Evolutionary conservation across 2,888 invertebrate species (phyloP), one percentile per base, ranked within the genome.

Genomic region (Macrosiphum euphorbiae): DNA sequence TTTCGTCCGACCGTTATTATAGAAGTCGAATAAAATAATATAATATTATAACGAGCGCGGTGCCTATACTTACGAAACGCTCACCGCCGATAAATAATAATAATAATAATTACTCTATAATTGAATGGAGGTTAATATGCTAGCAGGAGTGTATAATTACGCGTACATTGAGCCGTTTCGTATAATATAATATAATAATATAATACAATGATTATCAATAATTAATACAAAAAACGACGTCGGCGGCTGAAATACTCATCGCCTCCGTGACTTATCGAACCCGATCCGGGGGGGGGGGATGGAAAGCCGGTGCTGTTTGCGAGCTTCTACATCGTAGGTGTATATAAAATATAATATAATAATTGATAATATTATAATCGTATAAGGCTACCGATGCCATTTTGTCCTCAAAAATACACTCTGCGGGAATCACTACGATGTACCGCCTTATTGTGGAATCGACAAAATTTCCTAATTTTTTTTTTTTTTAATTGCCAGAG

Each of bases 51-150:
- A 78, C 78, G 35, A 78, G 35, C 35, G 35, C n/a, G n/a, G 44
- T 44, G 44, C 44, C 7, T 78, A 78, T 78, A 78, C 78, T 78
- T 35, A 35, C 35, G 35, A 78, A 78, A 78, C 78, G 20, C 20
- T 16, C 78, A 78, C 20, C 7, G 35, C 35, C 67, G 67, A 67
- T 78, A 78, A 78, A 78, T 41, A 78, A 78, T 78, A 78, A 78
- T 67, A 78, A 35, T 67, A n/a, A 78, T 78, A 20, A 78, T 78
- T 78, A 78, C 78, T 35, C 78, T 78, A 41, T 78, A 78, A 78
- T 41, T 78, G 20, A 78, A 78, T 78, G 16, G 67, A 67, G 67
- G 67, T 67, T 67, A 67, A 35, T 67, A 67, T 67, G n/a, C n/a
- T 5, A 67, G 44, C 44, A 7, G 47, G 47, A 78, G 35, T 35